Conservation (phyloP, 2,797 vertebrate species). For the Lacerta agilis region DNA sequence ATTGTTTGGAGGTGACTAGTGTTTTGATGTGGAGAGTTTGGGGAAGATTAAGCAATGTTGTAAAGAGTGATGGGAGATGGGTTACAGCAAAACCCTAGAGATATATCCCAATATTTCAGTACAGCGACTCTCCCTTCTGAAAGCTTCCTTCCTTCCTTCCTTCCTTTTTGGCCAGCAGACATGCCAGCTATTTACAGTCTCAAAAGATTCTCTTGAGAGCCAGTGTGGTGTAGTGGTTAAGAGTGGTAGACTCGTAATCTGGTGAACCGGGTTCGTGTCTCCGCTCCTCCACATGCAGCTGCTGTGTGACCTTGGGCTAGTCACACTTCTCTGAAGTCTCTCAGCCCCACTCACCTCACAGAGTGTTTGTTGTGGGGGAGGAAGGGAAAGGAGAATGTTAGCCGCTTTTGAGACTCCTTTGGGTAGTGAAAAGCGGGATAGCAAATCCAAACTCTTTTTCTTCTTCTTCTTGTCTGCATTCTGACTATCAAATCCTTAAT, state of each 20-base stretch:
- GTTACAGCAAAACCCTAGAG: neutral
- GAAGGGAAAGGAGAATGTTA: no score
- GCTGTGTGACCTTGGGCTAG: no score
- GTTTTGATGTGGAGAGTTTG: neutral
- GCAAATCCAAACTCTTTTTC: no score
- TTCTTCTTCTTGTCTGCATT: neutral
- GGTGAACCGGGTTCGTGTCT: no score
- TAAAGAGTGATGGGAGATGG: neutral
- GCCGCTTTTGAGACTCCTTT: no score
- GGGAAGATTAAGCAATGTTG: neutral
- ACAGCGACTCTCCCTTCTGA: neutral
- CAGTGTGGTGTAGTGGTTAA: no score
- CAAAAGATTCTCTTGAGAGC: neutral
- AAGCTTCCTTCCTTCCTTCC: neutral
- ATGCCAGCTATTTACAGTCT: neutral
- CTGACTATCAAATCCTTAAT: conserved; percentile 4
- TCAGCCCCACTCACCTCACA: no score
- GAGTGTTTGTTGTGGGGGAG: no score
- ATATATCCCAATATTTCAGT: neutral
- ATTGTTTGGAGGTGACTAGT: neutral
- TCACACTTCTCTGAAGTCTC: no score
- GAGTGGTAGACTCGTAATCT: no score
- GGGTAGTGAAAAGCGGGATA: no score
- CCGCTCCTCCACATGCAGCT: no score
- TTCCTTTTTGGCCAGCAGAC: neutral